phyloP scores from a whole-genome alignment of 1,140 invertebrate genomes.

The Leptopilina boulardi region DNA sequence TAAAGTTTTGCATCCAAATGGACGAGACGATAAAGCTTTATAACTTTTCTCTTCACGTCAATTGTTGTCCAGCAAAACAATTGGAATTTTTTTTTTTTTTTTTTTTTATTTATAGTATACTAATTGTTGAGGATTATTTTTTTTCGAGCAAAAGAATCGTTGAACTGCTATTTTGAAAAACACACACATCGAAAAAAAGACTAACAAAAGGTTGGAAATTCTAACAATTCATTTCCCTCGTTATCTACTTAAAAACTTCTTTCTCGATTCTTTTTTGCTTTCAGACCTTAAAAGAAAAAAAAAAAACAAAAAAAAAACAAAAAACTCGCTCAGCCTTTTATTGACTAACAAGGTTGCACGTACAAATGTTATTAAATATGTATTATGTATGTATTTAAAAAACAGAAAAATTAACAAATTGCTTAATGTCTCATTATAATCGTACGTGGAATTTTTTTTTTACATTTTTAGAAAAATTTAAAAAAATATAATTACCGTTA shows the following conservation, averaged over 20 bases:
- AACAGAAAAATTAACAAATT: neutral
- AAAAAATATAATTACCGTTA: too few relatives aligned
- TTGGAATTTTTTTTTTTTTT: neutral
- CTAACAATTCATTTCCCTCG: neutral
- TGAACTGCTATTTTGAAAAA: neutral
- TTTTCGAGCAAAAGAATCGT: neutral
- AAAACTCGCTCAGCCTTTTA: neutral
- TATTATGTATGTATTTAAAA: neutral
- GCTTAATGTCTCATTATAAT: neutral
- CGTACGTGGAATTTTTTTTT: too few relatives aligned
- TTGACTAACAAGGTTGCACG: conserved; percentile 24
- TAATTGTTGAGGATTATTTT: neutral
- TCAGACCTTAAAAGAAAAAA: neutral
- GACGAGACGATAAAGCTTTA: neutral
- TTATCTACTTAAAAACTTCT: neutral
- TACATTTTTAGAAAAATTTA: too few relatives aligned
- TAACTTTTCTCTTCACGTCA: conserved; percentile 7
- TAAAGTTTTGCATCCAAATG: conserved; percentile 33
- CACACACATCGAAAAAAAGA: neutral
- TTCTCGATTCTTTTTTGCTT: conserved; percentile 5
- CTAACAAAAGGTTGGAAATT: neutral
- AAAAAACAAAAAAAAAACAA: neutral
- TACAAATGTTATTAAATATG: neutral
- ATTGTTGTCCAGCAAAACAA: conserved; percentile 19
- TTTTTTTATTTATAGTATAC: neutral